A percentile compares a stretch with the other conserved stretches of the same genome.
These are phyloP conservation scores for Indicator indicator DNA, from an alignment of 2,113 vertebrate species.

Conservation along the genomic window DNA sequence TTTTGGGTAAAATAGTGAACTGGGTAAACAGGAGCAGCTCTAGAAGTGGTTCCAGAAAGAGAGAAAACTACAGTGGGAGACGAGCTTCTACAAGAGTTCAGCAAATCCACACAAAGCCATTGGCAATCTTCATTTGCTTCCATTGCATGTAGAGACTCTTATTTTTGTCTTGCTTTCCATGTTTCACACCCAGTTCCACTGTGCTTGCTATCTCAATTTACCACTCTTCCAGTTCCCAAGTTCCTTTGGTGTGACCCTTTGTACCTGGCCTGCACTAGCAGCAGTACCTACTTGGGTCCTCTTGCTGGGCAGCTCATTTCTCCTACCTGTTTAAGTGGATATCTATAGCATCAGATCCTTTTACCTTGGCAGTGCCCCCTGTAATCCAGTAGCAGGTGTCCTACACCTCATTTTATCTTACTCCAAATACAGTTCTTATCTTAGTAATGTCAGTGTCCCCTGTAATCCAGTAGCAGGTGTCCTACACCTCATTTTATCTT, in stretches of 20 bases:
- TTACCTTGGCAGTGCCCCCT: slow-evolving; percentile 2
- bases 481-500: slow-evolving; percentile 18
- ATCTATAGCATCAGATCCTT: background rate
- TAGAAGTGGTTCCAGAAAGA: background rate
- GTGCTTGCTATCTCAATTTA: background rate
- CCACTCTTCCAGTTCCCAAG: background rate
- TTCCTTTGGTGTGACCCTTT: background rate
- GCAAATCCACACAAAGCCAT: background rate
- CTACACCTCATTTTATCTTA: slow-evolving; percentile 25
- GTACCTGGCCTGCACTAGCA: background rate
- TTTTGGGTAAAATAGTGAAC: background rate
- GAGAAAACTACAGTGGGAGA: background rate
- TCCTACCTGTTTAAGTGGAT: background rate
- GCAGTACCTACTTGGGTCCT: background rate
- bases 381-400: slow-evolving; percentile 31
- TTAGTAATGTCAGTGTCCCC: background rate
- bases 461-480: slow-evolving; percentile 33
- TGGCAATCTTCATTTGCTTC: background rate
- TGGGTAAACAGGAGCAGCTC: background rate
- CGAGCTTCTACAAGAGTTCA: background rate
- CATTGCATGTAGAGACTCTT: background rate
- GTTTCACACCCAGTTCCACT: background rate
- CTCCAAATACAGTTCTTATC: slow-evolving; percentile 36
- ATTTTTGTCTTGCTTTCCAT: background rate
- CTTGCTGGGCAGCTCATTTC: background rate